Conservation (phyloP, 2,888 invertebrate species). For the Lordiphosa andalusiaca region DNA sequence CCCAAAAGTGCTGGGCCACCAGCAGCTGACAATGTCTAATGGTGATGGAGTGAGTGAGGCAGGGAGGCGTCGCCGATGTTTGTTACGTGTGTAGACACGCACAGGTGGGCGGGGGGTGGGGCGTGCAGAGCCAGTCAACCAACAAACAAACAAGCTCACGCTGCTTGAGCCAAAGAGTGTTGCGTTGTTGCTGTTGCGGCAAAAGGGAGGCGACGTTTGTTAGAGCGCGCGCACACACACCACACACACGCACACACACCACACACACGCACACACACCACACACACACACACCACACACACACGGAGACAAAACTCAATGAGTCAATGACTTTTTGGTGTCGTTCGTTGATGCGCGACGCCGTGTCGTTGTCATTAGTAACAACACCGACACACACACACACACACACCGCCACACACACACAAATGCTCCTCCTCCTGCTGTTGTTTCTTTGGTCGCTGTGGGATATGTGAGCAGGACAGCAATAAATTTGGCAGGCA, state of each 20-base stretch:
- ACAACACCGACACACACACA: slow-evolving; percentile 57
- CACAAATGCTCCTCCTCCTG: slow-evolving; percentile 22
- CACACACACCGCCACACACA: slow-evolving; percentile 28
- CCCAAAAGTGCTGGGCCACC: slow-evolving; percentile 49
- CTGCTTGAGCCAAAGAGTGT: slow-evolving; percentile 56
- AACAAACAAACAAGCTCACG: slow-evolving; percentile 59
- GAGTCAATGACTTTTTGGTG: slow-evolving; percentile 72
- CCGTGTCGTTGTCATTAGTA: slow-evolving; percentile 70
- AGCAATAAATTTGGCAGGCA: slow-evolving; percentile 71
- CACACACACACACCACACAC: too few species aligned
- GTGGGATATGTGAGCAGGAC: slow-evolving; percentile 53
- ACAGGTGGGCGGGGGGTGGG: slow-evolving; percentile 28
- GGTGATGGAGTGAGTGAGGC: slow-evolving; percentile 45
- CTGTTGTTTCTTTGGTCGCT: slow-evolving; percentile 40
- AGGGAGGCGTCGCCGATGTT: slow-evolving; percentile 14
- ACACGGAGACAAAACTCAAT: slow-evolving; percentile 54
- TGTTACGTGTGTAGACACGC: slow-evolving; percentile 57
- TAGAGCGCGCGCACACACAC: slow-evolving; percentile 3
- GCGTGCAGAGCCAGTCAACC: slow-evolving; percentile 33
- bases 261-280: slow-evolving; percentile 13
- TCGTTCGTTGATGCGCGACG: slow-evolving; percentile 68
- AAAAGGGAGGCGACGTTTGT: slow-evolving; percentile 6
- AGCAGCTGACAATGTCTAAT: slow-evolving; percentile 62
- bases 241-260: slow-evolving; percentile 19
- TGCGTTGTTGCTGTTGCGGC: slow-evolving; percentile 25